A percentile compares a stretch with the other conserved stretches of the same genome.
phyloP scores from a whole-genome alignment of 2,797 vertebrate species.

The Microctenopoma stevenorrisi region DNA sequence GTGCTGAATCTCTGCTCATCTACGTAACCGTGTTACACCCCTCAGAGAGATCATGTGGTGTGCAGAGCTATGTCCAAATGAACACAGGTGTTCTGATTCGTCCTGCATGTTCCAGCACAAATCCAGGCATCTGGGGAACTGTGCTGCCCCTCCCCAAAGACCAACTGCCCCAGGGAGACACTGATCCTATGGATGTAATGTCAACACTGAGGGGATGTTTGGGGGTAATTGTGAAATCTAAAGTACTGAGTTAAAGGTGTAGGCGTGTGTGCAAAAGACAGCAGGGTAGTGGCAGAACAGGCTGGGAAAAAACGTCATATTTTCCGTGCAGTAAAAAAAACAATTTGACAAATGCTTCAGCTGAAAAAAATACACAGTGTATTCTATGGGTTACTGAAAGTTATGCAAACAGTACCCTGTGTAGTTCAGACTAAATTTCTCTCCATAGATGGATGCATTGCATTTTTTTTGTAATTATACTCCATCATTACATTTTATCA shows the following conservation, averaged over 20 bases:
- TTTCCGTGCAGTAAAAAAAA: conserved; percentile 6
- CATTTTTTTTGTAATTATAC: neutral
- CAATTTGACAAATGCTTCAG: conserved; percentile 9
- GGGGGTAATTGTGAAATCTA: conserved; percentile 68
- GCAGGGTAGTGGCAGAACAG: conserved; percentile 8
- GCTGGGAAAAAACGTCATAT: conserved; percentile 28
- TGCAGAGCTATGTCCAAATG: conserved; percentile 75
- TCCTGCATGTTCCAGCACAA: conserved; percentile 82
- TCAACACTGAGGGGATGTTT: conserved; percentile 76
- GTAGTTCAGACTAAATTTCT: neutral
- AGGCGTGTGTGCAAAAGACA: conserved; percentile 32
- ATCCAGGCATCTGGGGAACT: conserved; percentile 77
- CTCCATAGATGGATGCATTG: conserved; percentile 13
- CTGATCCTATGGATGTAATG: conserved; percentile 76
- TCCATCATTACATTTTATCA: conserved; percentile 9
- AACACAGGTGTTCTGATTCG: conserved; percentile 84
- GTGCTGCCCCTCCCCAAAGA: conserved; percentile 66
- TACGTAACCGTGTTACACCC: conserved; percentile 12
- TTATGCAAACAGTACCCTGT: conserved; percentile 15
- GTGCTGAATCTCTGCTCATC: conserved; percentile 56
- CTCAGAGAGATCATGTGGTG: conserved; percentile 69
- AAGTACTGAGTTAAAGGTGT: conserved; percentile 64
- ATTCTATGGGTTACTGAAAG: conserved; percentile 1
- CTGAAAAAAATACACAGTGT: conserved; percentile 20
- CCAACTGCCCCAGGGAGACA: conserved; percentile 77